Conservation (phyloP, 1,140 invertebrate species). For the Cydia pomonella region DNA sequence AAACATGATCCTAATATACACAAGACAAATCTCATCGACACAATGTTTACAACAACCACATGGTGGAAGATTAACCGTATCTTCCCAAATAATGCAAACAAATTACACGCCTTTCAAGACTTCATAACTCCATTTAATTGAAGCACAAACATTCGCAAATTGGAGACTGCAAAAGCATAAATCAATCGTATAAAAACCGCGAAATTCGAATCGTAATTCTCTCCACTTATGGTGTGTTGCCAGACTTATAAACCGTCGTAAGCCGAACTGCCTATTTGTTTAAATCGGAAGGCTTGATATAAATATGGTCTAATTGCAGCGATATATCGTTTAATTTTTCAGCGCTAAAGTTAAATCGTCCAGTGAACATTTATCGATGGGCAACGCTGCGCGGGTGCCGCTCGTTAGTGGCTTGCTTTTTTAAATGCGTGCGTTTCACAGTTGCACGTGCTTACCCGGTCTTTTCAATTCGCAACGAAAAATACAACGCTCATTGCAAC, state of each 20-base stretch:
- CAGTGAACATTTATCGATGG: constrained; percentile 45
- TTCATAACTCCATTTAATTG: constrained; percentile 55
- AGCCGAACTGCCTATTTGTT: constrained; percentile 34
- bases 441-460: constrained; percentile 36
- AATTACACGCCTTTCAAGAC: constrained; percentile 44
- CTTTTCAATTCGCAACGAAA: constrained; percentile 19
- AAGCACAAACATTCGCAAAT: constrained; percentile 55
- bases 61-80: constrained; percentile 13
- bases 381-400: constrained; percentile 34
- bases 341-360: constrained; percentile 46
- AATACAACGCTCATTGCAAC: constrained; percentile 15
- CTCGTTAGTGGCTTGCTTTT: constrained; percentile 44
- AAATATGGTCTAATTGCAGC: constrained; percentile 42
- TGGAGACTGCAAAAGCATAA: constrained; percentile 48
- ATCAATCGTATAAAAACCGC: constrained; percentile 43
- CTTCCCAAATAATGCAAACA: constrained; percentile 43
- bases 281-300: constrained; percentile 27
- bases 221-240: constrained; percentile 33
- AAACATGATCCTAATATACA: constrained; percentile 14
- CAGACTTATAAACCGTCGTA: constrained; percentile 36
- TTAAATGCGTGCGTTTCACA: constrained; percentile 34
- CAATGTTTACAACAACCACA: neutral
- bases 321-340: constrained; percentile 52
- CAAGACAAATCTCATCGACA: constrained; percentile 14
- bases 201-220: constrained; percentile 36